These are phyloP conservation scores for Solenopsis invicta DNA, from an alignment of 1,140 invertebrate genomes.

Conservation along the genomic window DNA sequence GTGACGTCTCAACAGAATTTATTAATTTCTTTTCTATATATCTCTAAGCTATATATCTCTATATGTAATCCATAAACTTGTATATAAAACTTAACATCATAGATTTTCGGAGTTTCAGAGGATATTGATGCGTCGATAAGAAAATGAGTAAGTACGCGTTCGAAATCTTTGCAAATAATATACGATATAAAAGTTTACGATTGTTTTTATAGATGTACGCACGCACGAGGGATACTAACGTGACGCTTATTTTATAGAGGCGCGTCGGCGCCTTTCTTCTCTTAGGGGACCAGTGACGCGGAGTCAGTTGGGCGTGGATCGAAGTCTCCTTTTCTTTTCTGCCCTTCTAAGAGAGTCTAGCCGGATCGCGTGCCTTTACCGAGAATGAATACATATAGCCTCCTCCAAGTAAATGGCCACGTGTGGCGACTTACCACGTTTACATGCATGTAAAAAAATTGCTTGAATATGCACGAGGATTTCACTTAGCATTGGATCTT, in stretches of 20 bases:
- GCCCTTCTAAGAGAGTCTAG: conserved; percentile 36
- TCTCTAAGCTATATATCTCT: not conserved
- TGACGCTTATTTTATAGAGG: conserved; percentile 76
- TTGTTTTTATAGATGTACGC: conserved; percentile 34
- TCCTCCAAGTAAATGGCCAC: conserved; percentile 36
- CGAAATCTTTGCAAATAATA: conserved; percentile 51
- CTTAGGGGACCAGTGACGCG: conserved; percentile 62
- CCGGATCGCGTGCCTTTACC: conserved; percentile 57
- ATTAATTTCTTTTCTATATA: not conserved
- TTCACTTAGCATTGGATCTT: not conserved
- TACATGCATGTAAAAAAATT: conserved; percentile 37
- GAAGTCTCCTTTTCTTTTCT: conserved; percentile 62
- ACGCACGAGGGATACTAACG: conserved; percentile 19
- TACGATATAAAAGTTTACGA: conserved; percentile 66
- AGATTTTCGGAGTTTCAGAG: not conserved
- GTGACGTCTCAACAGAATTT: not conserved
- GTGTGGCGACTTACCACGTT: conserved; percentile 11
- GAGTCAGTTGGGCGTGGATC: conserved; percentile 75
- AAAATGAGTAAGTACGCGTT: conserved; percentile 30
- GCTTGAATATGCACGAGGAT: conserved; percentile 2
- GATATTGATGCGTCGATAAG: conserved; percentile 8
- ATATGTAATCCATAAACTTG: not conserved
- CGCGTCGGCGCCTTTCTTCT: conserved; percentile 76
- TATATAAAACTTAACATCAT: conserved; percentile 10
- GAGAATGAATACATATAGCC: conserved; percentile 43